Percentiles rank a stretch among this genome's conserved stretches.
Conservation (phyloP, 2,797 vertebrate genomes). For the Lemur catta region DNA sequence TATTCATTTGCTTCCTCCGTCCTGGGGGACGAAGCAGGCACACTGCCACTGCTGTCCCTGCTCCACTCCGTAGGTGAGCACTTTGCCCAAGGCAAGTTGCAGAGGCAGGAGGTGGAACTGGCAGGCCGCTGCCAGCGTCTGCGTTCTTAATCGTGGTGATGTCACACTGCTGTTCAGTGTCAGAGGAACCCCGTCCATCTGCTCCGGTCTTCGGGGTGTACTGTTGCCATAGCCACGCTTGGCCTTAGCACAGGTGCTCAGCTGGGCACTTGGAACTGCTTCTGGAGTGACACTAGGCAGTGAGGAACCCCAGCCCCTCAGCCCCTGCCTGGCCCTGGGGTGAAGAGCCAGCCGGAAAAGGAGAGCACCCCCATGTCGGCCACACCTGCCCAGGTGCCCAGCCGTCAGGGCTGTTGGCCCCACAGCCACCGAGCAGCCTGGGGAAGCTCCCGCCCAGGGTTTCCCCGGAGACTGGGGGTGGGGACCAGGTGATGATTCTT, state of each 20-base stretch:
- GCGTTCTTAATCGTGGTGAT: accelerated
- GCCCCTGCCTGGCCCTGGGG: neutral
- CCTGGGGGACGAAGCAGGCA: neutral
- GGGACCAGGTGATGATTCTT: neutral
- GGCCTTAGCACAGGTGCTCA: neutral
- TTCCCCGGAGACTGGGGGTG: neutral
- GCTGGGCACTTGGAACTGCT: neutral
- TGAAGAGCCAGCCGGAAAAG: neutral
- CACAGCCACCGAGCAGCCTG: neutral
- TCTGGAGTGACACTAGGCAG: neutral
- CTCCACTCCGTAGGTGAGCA: neutral
- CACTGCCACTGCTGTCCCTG: neutral
- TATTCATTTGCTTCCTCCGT: neutral
- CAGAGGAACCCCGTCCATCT: neutral
- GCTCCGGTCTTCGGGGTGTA: neutral
- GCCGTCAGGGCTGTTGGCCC: neutral
- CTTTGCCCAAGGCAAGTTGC: too few species aligned
- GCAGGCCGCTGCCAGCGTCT: neutral
- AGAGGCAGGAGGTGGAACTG: neutral
- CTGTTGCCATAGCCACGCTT: neutral
- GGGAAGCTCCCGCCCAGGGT: neutral
- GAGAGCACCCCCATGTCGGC: neutral
- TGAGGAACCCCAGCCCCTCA: neutral
- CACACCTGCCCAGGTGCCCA: accelerated
- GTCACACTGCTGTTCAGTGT: neutral